A percentile compares a stretch with the other conserved stretches of the same genome.
Conservation (phyloP, 2,797 vertebrate genomes). For the Chelon labrosus region DNA sequence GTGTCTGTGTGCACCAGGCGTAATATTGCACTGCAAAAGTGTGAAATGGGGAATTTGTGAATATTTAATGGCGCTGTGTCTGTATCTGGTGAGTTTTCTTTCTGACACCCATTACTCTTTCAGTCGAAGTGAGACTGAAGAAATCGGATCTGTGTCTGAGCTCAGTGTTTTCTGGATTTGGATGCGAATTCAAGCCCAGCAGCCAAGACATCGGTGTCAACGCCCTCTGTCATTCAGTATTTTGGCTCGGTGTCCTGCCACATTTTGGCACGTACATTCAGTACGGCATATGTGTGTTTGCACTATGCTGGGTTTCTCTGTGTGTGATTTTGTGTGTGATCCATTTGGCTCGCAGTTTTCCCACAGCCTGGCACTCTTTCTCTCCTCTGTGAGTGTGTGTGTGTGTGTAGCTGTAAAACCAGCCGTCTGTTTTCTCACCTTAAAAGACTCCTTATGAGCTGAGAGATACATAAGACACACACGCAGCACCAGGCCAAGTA, state of each 20-base stretch:
- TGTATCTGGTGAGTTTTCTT: conserved; percentile 28
- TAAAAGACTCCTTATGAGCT: conserved; percentile 59
- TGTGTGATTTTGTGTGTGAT: conserved; percentile 67
- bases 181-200: conserved; percentile 32
- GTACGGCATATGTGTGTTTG: conserved; percentile 67
- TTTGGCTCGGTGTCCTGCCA: conserved; percentile 29
- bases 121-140: neutral
- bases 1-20: conserved; percentile 7
- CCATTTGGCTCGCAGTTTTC: conserved; percentile 66
- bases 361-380: conserved; percentile 61
- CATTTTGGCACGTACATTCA: conserved; percentile 49
- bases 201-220: conserved; percentile 45
- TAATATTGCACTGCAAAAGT: conserved; percentile 40
- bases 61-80: conserved; percentile 21
- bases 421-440: conserved; percentile 66
- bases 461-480: conserved; percentile 37
- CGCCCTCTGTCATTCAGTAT: conserved; percentile 46
- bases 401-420: conserved; percentile 42
- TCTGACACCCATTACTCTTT: neutral
- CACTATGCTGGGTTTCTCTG: conserved; percentile 47
- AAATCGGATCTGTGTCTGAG: conserved; percentile 42
- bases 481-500: conserved; percentile 32
- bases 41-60: conserved; percentile 58
- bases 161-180: conserved; percentile 43
- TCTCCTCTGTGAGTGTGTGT: conserved; percentile 4